Evolutionary conservation across 2,888 invertebrate genomes (phyloP), one percentile per base, ranked within the genome.

Genomic region (Trachelus iudaicus): DNA sequence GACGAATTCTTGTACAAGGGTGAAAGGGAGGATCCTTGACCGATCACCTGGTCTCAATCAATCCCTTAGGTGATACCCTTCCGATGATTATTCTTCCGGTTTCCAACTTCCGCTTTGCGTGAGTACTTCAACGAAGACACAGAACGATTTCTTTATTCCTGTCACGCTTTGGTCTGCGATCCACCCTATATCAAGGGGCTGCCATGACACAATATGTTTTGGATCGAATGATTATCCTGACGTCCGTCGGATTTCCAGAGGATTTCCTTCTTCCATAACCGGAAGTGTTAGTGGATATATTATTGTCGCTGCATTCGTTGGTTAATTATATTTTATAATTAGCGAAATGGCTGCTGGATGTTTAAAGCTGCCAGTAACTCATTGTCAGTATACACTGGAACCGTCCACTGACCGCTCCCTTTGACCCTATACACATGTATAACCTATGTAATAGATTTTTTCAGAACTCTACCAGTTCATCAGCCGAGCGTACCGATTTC

Each of bases 31-130:
- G 71, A 13, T 71, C 4, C 71, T 34, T 30, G 71, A 71, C 71
- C 71, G 84, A 81, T 79, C 86, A 83, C 86, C 81, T 84, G 86
- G 75, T 83, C 82, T 81, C 84, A 83, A 85, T 85, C 86, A 86
- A 80, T 23, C 56, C 56, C 56, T 56, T 23, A 56, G 9, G 6
- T 2, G 40, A 40, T 23, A 40, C 1, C 23, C 40, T 40, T 40
- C 23, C 23, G 23, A 56, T 23, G 56, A 56, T 56, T 56, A 56
- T 56, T 56, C 23, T 56, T 56, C 56, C 56, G 56, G 56, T 56
- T 56, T 56, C 23, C 56, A 23, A 56, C 56, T 56, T 56, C 56
- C 56, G 56, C 56, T 56, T 56, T 23, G 15, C 23, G 23, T 56
- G 23, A 9, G 23, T 1, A 40, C 2, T 56, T 23, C 9, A 9